Conservation (phyloP, 2,797 vertebrate species). For the Rallus crepitans region DNA sequence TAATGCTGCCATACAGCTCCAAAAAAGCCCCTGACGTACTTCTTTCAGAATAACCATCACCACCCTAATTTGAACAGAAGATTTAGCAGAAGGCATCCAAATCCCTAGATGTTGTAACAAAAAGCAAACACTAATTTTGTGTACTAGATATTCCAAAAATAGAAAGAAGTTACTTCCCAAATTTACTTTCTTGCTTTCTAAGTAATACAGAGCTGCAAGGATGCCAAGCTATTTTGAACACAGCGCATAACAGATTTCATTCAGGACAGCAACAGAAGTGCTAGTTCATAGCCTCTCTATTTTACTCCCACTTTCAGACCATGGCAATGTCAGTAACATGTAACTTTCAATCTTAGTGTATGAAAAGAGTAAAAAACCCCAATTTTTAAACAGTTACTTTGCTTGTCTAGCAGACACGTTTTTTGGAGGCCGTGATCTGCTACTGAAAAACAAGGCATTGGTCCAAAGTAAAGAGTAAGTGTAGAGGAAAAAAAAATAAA, state of each 20-base stretch:
- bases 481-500: not conserved
- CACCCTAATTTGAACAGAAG: not conserved
- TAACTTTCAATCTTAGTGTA: not conserved
- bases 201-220: not conserved
- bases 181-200: not conserved
- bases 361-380: not conserved
- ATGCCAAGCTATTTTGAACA: not conserved
- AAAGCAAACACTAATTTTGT: not conserved
- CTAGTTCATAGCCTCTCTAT: not conserved
- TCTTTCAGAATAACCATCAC: not conserved
- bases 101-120: not conserved
- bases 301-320: not conserved
- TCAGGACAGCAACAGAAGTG: not conserved
- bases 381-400: not conserved
- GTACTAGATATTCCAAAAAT: not conserved
- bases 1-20: not conserved
- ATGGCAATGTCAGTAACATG: not conserved
- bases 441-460: not conserved
- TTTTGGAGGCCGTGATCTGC: not conserved
- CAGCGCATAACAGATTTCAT: not conserved
- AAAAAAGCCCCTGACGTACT: not conserved
- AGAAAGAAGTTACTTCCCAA: not conserved
- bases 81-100: not conserved
- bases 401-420: not conserved
- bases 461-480: conserved; percentile 33